Conservation (phyloP, 2,113 vertebrate genomes). For the Pollachius pollachius region DNA sequence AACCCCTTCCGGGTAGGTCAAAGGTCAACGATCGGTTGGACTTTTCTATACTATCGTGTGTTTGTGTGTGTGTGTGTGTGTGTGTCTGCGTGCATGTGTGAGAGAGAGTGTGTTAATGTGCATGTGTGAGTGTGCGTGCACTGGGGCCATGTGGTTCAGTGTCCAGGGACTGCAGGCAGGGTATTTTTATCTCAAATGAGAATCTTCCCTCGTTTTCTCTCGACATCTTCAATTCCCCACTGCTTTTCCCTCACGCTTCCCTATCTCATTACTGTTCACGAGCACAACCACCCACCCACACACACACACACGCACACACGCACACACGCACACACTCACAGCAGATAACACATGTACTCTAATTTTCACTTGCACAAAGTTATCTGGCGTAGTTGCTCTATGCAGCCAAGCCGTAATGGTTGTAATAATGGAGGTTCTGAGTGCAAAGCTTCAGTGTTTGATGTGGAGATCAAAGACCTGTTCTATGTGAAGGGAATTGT, state of each 20-base stretch:
- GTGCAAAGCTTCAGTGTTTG: conserved; percentile 32
- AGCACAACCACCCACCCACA: not conserved
- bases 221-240: conserved; percentile 47
- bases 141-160: not conserved
- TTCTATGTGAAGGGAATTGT: conserved; percentile 19
- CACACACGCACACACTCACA: not conserved
- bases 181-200: conserved; percentile 65
- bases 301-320: not conserved
- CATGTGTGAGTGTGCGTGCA: not conserved
- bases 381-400: conserved; percentile 30
- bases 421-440: conserved; percentile 15
- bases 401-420: conserved; percentile 36
- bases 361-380: conserved; percentile 20
- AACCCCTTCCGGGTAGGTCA: too few relatives aligned
- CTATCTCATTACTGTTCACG: conserved; percentile 24
- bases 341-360: not conserved
- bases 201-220: conserved; percentile 43
- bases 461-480: conserved; percentile 44
- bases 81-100: not conserved
- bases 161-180: conserved; percentile 31
- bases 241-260: conserved; percentile 42
- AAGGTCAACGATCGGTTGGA: not conserved
- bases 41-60: not conserved
- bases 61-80: too few relatives aligned
- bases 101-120: not conserved